Base-by-base conservation (phyloP, 1,140 invertebrate species). In the Drosophila watanabei region DNA sequence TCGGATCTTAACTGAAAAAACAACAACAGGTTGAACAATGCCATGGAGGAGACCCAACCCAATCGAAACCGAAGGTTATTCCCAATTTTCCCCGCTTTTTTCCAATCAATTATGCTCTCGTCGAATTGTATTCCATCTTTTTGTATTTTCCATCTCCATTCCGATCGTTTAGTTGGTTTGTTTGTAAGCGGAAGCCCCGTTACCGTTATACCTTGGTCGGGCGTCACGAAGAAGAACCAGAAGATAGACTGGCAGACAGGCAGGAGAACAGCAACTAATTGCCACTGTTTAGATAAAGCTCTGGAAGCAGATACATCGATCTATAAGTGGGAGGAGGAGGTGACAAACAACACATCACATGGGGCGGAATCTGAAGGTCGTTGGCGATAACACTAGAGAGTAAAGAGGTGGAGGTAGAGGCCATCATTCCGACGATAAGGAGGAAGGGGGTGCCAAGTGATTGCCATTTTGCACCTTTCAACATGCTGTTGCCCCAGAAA, bases 281-380 rank as follows among this genome's bases (percentile, higher is more conserved):
- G 71, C 69, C 71, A 75, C 71, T 72, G 69, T 75, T 60, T 43
- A 73, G 71, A 75, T 75, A 75, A 51, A 73, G 35, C 45, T 59
- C 45, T 59, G 41, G 70, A 69, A 16, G 43, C 24, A 39, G 61
- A 63, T 41, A 63, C 68, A 69, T 54, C 64, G 48, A 71, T 69
- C 63, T 45, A 48, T 39, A 48, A 46, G 68, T 56, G 51, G 48
- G 61, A 10, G 65, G 61, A 10, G 65, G 33, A 61, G 43, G 57
- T 24, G 60, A 33, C 18, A 33, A 35, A 14, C 13, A 33, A 14
- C 11, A 8, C n/a, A n/a, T n/a, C n/a, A 5, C 9, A 18, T 16
- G 4, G 28, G 13, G 10, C 51, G 33, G 30, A 39, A 71, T 30
- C 39, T 69, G 68, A 71, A 71, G 68, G 68, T 71, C 68, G 49